Evolutionary conservation across 1,140 invertebrate species (phyloP).

Genomic region (Gyrodactylus bullatarudis): DNA sequence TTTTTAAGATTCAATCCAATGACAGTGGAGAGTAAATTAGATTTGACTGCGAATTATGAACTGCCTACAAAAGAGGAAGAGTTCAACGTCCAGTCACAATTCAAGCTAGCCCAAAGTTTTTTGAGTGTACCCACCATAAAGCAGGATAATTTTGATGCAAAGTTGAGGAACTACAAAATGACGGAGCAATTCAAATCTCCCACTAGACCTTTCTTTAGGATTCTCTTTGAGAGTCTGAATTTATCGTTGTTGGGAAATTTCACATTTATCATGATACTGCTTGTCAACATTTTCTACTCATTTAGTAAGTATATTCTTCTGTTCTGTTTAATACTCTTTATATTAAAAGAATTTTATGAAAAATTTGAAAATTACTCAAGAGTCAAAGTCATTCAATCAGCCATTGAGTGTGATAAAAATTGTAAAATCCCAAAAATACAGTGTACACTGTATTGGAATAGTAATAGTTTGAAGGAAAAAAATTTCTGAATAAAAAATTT

Average conservation of each 20-base stretch:
- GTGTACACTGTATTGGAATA: too few species aligned
- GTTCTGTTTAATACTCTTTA: too few species aligned
- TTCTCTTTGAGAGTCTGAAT: background rate
- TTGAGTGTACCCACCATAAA: background rate
- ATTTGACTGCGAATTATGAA: background rate
- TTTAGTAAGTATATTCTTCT: background rate
- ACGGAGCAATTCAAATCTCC: too few species aligned
- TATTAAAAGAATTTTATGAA: too few species aligned
- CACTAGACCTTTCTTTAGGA: too few species aligned
- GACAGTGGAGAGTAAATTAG: background rate
- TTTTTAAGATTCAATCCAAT: background rate
- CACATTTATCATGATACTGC: background rate
- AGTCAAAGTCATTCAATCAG: too few species aligned
- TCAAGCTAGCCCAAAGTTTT: background rate
- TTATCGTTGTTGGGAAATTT: background rate
- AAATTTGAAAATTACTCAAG: too few species aligned
- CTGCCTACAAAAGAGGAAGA: background rate
- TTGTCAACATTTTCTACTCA: background rate
- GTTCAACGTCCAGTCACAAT: background rate
- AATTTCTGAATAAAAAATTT: too few species aligned
- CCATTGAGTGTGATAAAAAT: too few species aligned
- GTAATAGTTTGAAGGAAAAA: too few species aligned
- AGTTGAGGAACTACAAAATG: too few species aligned
- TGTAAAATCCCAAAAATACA: too few species aligned
- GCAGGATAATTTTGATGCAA: background rate